phyloP scores from a whole-genome alignment of 2,888 invertebrate genomes.

The Nemoura dubitans region DNA sequence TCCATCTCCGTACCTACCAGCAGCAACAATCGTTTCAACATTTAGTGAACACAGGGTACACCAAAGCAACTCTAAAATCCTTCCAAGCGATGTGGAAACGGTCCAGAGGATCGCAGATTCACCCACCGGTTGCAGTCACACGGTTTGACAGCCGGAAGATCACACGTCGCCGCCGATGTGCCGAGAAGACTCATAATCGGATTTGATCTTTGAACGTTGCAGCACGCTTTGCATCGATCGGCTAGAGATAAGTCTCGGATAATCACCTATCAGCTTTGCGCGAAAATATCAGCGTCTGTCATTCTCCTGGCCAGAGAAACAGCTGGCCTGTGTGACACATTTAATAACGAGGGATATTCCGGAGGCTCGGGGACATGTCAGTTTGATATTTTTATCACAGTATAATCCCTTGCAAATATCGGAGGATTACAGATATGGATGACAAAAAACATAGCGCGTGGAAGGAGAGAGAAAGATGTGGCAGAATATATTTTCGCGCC shows the following conservation, averaged over 20 bases:
- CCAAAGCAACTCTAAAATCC: background rate
- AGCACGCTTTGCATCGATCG: background rate
- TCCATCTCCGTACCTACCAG: too few relatives aligned
- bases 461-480: background rate
- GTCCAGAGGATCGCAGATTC: background rate
- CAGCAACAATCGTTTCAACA: background rate
- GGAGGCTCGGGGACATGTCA: background rate
- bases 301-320: background rate
- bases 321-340: background rate
- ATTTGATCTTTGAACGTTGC: background rate
- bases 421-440: background rate
- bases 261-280: constrained; percentile 12
- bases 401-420: constrained; percentile 22
- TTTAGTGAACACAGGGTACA: background rate
- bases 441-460: background rate
- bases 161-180: background rate
- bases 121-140: background rate
- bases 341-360: background rate
- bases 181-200: background rate
- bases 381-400: constrained; percentile 17
- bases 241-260: background rate
- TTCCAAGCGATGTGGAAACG: background rate
- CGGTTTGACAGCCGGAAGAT: background rate
- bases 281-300: background rate
- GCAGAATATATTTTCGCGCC: too few relatives aligned